Conservation (phyloP, 2,888 invertebrate genomes). For the Fissipunctia ypsillon region DNA sequence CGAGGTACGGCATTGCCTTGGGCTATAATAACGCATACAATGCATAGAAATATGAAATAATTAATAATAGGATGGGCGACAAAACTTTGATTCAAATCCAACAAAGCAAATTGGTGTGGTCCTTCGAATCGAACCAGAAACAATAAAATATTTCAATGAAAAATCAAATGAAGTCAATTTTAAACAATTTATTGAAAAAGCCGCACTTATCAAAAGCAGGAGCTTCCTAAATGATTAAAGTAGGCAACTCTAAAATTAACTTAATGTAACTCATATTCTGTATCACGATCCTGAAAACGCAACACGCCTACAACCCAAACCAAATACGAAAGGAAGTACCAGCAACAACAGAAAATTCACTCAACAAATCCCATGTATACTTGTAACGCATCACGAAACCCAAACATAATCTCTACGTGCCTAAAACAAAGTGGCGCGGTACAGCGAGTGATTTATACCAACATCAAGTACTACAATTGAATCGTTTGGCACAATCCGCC, state of each 20-base stretch:
- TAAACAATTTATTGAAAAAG: no score
- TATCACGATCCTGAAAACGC: not conserved
- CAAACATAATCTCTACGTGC: conserved; percentile 74
- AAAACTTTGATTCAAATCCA: not conserved
- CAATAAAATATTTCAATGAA: not conserved
- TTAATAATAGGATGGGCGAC: not conserved
- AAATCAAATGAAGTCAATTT: no score
- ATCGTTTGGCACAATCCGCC: conserved; percentile 79
- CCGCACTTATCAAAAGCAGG: not conserved
- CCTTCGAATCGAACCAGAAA: not conserved
- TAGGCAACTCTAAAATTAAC: not conserved
- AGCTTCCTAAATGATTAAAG: no score
- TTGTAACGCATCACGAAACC: conserved; percentile 56
- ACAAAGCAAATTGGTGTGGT: not conserved
- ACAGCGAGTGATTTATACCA: conserved; percentile 80
- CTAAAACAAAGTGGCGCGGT: conserved; percentile 68
- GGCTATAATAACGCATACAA: conserved; percentile 15
- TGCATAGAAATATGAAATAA: conserved; percentile 20
- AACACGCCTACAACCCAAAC: not conserved
- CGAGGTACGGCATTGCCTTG: conserved; percentile 36
- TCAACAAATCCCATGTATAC: conserved; percentile 50
- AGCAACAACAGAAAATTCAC: conserved; percentile 31
- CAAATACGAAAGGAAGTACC: conserved; percentile 9
- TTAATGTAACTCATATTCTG: not conserved
- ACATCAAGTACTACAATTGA: conserved; percentile 82